Evolutionary conservation across 1,140 invertebrate genomes (phyloP).

Genomic region (Ptiloglossa arizonensis): DNA sequence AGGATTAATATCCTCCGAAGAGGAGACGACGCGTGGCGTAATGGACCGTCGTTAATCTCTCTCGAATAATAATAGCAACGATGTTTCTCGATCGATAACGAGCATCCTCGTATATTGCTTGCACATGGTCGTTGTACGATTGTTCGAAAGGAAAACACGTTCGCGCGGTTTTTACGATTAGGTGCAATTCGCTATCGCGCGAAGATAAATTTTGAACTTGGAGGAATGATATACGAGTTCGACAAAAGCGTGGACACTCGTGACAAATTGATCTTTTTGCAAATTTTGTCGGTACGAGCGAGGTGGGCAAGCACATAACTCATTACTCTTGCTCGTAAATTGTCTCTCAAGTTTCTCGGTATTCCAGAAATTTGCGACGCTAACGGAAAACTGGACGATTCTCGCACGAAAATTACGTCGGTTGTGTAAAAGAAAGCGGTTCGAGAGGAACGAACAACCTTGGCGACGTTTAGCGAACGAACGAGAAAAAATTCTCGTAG

Average conservation of each 20-base stretch:
- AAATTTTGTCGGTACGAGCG: not conserved
- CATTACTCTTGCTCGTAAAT: not conserved
- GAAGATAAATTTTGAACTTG: not conserved
- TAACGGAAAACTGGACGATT: too few species aligned
- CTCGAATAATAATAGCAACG: too few species aligned
- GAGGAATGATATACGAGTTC: not conserved
- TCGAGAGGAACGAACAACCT: too few species aligned
- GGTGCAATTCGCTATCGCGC: not conserved
- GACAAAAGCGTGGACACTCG: not conserved
- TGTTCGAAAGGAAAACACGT: not conserved
- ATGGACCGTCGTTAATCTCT: too few species aligned
- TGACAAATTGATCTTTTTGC: not conserved
- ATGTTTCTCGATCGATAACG: too few species aligned
- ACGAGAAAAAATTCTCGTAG: too few species aligned
- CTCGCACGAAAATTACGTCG: too few species aligned
- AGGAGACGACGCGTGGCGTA: too few species aligned
- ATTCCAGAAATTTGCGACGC: too few species aligned
- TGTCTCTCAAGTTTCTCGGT: not conserved
- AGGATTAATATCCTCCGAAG: too few species aligned
- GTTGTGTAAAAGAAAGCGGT: too few species aligned
- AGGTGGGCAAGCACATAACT: not conserved
- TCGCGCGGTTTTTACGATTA: not conserved
- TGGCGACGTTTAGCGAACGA: too few species aligned
- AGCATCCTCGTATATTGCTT: not conserved
- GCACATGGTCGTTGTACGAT: not conserved